phyloP scores from a whole-genome alignment of 2,113 vertebrate species.

The Bubo scandiacus region DNA sequence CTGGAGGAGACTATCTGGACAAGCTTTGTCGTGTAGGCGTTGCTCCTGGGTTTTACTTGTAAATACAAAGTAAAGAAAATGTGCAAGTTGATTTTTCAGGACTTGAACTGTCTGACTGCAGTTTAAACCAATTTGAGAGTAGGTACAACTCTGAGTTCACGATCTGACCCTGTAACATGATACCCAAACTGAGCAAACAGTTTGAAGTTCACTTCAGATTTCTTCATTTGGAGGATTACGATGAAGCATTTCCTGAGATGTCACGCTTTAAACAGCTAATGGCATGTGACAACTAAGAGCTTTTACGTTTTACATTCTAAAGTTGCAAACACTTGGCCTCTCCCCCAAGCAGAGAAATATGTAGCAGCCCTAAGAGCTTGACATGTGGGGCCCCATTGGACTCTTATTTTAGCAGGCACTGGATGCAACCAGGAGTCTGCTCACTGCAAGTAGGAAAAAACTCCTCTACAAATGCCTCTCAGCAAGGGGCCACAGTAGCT shows the following conservation, averaged over 20 bases:
- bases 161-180: conserved; percentile 10
- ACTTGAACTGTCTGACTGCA: background rate
- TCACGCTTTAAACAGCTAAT: conserved; percentile 31
- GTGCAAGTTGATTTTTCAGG: background rate
- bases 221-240: conserved; percentile 52
- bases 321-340: conserved; percentile 29
- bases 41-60: background rate
- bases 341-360: background rate
- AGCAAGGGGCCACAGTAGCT: rapidly evolving
- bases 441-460: background rate
- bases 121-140: conserved; percentile 43
- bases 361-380: background rate
- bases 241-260: conserved; percentile 51
- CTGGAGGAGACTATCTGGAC: background rate
- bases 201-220: conserved; percentile 55
- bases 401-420: background rate
- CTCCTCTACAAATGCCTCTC: background rate
- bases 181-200: conserved; percentile 10
- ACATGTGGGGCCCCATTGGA: background rate
- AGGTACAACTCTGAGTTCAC: background rate
- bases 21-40: background rate
- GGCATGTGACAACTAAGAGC: conserved; percentile 41
- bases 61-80: background rate
- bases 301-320: background rate
- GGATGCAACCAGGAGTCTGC: background rate